Base-by-base conservation (phyloP, 2,113 vertebrate species). In the Paralichthys olivaceus region DNA sequence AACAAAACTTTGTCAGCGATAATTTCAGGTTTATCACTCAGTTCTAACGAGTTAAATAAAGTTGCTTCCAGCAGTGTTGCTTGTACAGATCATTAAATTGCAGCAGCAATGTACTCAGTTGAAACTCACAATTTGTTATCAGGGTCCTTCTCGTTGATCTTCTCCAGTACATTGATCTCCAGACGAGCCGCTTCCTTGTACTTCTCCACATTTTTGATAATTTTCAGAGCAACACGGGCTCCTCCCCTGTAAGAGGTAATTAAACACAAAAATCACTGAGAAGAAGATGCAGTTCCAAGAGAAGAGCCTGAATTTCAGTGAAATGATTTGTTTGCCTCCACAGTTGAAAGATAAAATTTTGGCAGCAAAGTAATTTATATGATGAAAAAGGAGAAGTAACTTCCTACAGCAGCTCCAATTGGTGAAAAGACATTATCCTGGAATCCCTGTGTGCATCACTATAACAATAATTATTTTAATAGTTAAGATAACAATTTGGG, bases 121-220 rank as follows among this genome's bases (percentile, higher is more conserved):
- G 37, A 13, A 65, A 88, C 92, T 90, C 59, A 93, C 97, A 96
- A 96, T 12, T 95, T 95, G 84, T 97, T 98, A 80, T 98, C 96
- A 0, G 97, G 97, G 54, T 99, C 97, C 84, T 97, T 97, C 90
- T 97, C 96, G 0, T 97, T 98, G 78, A 99, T 98, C 72, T 97
- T 98, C 92, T 99, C 96, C 74, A 99, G 88, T 9, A 99, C 97
- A 0, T 99, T 98, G 56, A 99, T 99, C 83, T 99, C 98, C 79
- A 99, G 94, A 0, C 96, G 96, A 68, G 98, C 98, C 0, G 98
- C 97, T 90, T 99, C 97, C 78, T 97, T 98, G 89, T 99, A 99
- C 26, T 98, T 99, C 86, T 98, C 97, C 4, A 99, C 96, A 1
- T 98, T 99, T 86, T 98, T 99, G 69, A 99, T 99, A 84, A 99